These are phyloP conservation scores for Pseudococcus jackbeardsleyi DNA, from an alignment of 2,888 invertebrate genomes.

Conservation along the genomic window DNA sequence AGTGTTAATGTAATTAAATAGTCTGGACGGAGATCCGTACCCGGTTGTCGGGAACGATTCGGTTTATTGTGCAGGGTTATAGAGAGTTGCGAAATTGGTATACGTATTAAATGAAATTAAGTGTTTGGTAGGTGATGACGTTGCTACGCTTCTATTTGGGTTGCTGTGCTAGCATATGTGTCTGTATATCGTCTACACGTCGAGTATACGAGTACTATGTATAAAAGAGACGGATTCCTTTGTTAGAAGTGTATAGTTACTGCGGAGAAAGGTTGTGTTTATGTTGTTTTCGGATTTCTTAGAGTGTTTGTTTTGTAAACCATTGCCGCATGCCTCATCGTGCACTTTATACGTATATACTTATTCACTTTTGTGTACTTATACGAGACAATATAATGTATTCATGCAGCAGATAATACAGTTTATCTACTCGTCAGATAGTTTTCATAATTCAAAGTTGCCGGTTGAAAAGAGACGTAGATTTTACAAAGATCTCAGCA, in stretches of 20 bases:
- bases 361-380: constrained; percentile 22
- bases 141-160: neutral
- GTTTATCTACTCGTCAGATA: neutral
- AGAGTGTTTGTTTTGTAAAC: constrained; percentile 17
- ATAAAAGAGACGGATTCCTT: neutral
- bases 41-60: neutral
- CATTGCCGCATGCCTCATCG: neutral
- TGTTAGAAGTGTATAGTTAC: neutral
- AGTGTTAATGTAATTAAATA: constrained; percentile 20
- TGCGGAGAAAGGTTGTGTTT: constrained; percentile 12
- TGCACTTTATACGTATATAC: neutral
- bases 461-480: neutral
- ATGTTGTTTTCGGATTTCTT: constrained; percentile 12
- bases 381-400: constrained; percentile 7
- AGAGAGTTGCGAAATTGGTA: neutral
- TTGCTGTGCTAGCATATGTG: neutral
- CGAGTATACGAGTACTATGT: neutral
- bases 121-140: neutral
- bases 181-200: neutral
- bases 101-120: constrained; percentile 26
- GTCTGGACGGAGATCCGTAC: neutral
- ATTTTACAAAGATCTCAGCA: neutral
- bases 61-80: neutral
- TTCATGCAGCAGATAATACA: neutral
- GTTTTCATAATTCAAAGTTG: neutral